These are phyloP conservation scores for Prinia subflava DNA, from an alignment of 2,113 vertebrate genomes.

Conservation along the genomic window DNA sequence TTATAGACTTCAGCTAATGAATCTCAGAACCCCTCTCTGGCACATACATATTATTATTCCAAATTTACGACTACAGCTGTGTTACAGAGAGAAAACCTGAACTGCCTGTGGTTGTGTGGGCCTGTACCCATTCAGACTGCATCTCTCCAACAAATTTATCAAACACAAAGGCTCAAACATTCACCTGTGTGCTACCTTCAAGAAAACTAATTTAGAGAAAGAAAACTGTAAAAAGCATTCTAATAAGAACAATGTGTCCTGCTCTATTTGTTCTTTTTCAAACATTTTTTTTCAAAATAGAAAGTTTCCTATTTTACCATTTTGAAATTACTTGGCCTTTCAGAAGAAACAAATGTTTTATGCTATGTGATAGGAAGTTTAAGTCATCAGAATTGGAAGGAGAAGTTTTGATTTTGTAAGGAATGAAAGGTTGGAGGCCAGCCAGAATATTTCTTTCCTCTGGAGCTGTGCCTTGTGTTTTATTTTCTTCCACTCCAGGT, in stretches of 20 bases:
- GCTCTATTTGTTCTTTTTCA: not conserved
- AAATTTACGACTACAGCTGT: not conserved
- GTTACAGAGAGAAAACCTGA: not conserved
- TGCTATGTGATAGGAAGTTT: not conserved
- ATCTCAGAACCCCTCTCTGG: constrained; percentile 8
- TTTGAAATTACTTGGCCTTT: constrained; percentile 16
- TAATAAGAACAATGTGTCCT: not conserved
- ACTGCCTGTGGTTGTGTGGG: not conserved
- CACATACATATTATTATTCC: not conserved
- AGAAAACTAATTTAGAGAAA: constrained; percentile 42
- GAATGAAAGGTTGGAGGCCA: not conserved
- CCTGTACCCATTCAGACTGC: not conserved
- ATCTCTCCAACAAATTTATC: not conserved
- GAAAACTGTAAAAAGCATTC: not conserved
- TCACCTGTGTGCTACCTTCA: not conserved
- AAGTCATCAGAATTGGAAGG: not conserved
- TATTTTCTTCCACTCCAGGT: not conserved
- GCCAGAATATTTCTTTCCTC: not conserved
- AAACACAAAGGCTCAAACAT: not conserved
- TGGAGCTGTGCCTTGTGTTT: not conserved
- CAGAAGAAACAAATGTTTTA: not conserved
- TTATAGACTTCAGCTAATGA: constrained; percentile 55
- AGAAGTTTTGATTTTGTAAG: constrained; percentile 18
- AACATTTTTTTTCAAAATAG: not conserved
- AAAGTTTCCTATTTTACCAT: not conserved